Evolutionary conservation across 53 echinoderm and acorn worm genomes (phyloP).

Genomic region (Antedon mediterranea): DNA sequence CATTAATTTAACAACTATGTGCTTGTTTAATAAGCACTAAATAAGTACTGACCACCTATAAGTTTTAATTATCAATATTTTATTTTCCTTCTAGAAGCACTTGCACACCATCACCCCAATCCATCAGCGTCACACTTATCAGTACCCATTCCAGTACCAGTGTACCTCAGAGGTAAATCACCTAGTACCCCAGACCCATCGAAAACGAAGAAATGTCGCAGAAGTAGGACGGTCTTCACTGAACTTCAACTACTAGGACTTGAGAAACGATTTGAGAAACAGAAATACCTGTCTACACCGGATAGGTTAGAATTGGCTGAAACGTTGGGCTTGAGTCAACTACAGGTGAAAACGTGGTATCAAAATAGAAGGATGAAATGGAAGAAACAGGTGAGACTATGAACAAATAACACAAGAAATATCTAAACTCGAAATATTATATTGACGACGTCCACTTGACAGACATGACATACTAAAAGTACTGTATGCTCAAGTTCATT

Average conservation of each 20-base stretch:
- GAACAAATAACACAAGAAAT: no score
- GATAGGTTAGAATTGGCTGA: conserved; percentile 83
- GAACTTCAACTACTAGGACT: conserved; percentile 91
- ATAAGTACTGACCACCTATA: no score
- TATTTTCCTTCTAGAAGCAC: neutral
- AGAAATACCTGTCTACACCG: conserved; percentile 92
- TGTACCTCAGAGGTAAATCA: conserved; percentile 76
- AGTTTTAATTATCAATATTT: no score
- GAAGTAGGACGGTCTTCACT: conserved; percentile 90
- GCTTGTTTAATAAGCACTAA: no score
- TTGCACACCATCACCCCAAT: conserved; percentile 14
- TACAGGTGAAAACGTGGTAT: conserved; percentile 97
- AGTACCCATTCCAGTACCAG: conserved; percentile 93
- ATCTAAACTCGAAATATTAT: no score
- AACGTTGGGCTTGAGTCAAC: conserved; percentile 73
- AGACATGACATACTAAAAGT: no score
- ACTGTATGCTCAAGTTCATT: no score
- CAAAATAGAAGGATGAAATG: conserved; percentile 99
- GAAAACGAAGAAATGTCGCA: conserved; percentile 80
- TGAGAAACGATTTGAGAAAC: conserved; percentile 94
- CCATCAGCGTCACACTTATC: conserved; percentile 4
- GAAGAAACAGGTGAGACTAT: conserved; percentile 79
- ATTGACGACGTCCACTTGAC: no score
- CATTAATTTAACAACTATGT: no score
- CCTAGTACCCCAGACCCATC: conserved; percentile 57